Evolutionary conservation across 2,888 invertebrate genomes (phyloP).

Genomic region (Cephus pygmeus): DNA sequence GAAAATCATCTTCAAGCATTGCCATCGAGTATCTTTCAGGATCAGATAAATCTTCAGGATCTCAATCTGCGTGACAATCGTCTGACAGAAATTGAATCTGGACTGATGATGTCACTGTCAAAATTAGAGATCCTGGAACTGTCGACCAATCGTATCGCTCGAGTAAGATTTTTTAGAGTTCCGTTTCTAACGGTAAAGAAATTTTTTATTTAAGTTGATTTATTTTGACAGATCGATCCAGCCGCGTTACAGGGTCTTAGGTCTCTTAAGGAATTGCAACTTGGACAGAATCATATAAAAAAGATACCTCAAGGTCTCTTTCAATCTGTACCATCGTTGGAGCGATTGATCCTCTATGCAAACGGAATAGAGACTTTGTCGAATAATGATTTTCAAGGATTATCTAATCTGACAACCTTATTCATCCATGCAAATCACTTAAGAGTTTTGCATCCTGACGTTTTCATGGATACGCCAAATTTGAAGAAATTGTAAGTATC

Average conservation of each 20-base stretch:
- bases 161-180: constrained; percentile 46
- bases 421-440: constrained; percentile 79
- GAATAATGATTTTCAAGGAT: constrained; percentile 72
- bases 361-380: constrained; percentile 76
- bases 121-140: constrained; percentile 74
- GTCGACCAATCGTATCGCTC: constrained; percentile 75
- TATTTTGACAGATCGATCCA: constrained; percentile 46
- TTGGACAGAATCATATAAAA: constrained; percentile 76
- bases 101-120: constrained; percentile 70
- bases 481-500: constrained; percentile 76
- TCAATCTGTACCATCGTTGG: constrained; percentile 69
- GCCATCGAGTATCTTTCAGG: constrained; percentile 71
- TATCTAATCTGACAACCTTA: constrained; percentile 75
- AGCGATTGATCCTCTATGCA: constrained; percentile 76
- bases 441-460: constrained; percentile 72
- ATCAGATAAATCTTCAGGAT: constrained; percentile 72
- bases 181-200: not conserved
- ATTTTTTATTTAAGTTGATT: not conserved
- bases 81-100: constrained; percentile 71
- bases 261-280: constrained; percentile 73
- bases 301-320: constrained; percentile 72
- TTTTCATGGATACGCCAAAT: constrained; percentile 74
- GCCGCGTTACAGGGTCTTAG: constrained; percentile 45
- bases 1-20: constrained; percentile 73
- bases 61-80: constrained; percentile 78